phyloP scores from a whole-genome alignment of 2,888 invertebrate genomes.

The Brachynemurus nebulosus region DNA sequence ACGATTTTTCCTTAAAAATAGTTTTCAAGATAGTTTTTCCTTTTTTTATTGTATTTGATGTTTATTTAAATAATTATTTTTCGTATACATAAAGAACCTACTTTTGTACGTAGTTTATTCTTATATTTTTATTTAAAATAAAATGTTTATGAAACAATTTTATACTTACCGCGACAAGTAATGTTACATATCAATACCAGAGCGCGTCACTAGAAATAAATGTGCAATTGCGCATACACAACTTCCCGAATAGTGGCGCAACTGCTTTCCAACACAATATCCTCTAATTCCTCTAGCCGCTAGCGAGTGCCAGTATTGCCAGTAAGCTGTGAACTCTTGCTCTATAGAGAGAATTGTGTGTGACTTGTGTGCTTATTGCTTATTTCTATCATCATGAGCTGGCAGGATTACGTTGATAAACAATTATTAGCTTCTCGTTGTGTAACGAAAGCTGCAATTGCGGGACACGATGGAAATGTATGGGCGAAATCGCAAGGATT shows the following conservation, averaged over 20 bases:
- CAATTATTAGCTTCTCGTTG: slow-evolving; percentile 90
- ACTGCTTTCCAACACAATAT: slow-evolving; percentile 1
- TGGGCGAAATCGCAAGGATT: slow-evolving; percentile 91
- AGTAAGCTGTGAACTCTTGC: slow-evolving; percentile 24
- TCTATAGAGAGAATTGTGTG: slow-evolving; percentile 20
- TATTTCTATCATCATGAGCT: slow-evolving; percentile 62
- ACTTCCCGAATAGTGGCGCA: slow-evolving; percentile 5
- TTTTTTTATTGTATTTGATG: too few relatives aligned
- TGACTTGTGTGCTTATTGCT: slow-evolving; percentile 27
- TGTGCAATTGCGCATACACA: background rate
- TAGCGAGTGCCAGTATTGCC: slow-evolving; percentile 11
- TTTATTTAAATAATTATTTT: too few relatives aligned
- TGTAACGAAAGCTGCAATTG: slow-evolving; percentile 89
- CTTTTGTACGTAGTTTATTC: too few relatives aligned
- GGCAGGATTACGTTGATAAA: slow-evolving; percentile 97
- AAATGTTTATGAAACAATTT: background rate
- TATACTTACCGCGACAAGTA: background rate
- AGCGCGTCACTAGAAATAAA: too few relatives aligned
- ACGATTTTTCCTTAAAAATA: too few relatives aligned
- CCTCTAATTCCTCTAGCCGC: slow-evolving; percentile 6
- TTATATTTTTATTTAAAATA: too few relatives aligned
- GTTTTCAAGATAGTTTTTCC: too few relatives aligned
- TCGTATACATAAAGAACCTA: too few relatives aligned
- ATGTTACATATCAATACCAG: too few relatives aligned
- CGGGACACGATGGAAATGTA: slow-evolving; percentile 88